Evolutionary conservation across 2,797 vertebrate genomes (phyloP), one percentile per base, ranked within the genome.

Genomic region (Bothrops alternatus): DNA sequence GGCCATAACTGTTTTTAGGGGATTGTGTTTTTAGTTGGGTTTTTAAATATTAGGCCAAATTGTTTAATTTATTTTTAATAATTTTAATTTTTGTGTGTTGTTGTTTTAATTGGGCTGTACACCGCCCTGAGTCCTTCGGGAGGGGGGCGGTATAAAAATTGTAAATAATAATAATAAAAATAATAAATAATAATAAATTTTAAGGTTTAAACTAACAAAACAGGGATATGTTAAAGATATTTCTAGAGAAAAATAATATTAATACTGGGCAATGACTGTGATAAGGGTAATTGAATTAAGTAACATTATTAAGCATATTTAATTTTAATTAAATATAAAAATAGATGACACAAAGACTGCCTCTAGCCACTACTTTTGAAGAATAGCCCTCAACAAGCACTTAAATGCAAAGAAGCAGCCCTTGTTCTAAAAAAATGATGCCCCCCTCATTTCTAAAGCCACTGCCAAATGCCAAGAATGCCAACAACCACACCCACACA

Each of bases 381-480:
- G 73, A 82, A 47, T 47, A 25, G 42, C 4, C 20, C 37, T 25
- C 37, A 82, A 47, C 4, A 47, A 47, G 23, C 20, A 82, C 73
- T 47, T 25, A 47, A 82, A 23, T 82, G 8, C 37, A 23, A 82
- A 82, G 37, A 82, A 82, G 20, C 37, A 42, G 37, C 73, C 32
- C 23, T 25, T 47, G 10, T 82, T 20, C 20, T 82, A 42, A 25
- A 82, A 42, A 42, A 47, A 47, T 25, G 37, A 47, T 82, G 37
- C 0, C 14, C 6, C 32, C 14, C 20, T 16, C 37, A 47, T 47
- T 47, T 82, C 73, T 47, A 47, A 82, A 89, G 42, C 60, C 16
- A 93, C 89, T 92, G 4, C 86, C 88, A 91, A 82, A 87, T 91
- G 93, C 90, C 92, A 91, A 91, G 0, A 0, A 16, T 85, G 73